Base-by-base conservation (phyloP, 2,113 vertebrate species). In the Cavia aperea region DNA sequence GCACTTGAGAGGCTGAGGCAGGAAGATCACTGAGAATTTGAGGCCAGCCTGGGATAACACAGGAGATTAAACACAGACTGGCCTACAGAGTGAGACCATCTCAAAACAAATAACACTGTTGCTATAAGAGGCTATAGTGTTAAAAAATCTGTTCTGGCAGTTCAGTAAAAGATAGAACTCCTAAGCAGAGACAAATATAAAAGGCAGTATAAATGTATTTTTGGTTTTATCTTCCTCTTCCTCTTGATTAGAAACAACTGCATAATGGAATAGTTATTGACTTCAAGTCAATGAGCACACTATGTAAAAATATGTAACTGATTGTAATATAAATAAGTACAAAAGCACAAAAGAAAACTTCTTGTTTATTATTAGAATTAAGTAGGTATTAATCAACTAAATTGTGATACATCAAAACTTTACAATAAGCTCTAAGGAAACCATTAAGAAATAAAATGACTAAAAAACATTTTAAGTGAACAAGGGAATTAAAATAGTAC, bases 71-170 rank as follows among this genome's bases (percentile, higher is more conserved):
- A 46, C 24, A 49, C 21, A 49, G 12, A 29, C 43, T 49, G 24
- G 26, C 14, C 43, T 75, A 26, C 26, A 26, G 15, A 46, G 26
- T 12, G 5, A 75, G 43, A 75, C 73, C 43, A 15, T 46, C 73
- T 75, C 73, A 49, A 29, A 75, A 14, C 12, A 75, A 26, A 46
- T 15, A 56, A 39, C 39, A 39, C 39, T 63, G 23, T 65, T 88
- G 54, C 89, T 10, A 75, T 86, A 88, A 88, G 43, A 79, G 24
- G 54, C 58, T 8, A 56, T 3, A 62, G 16, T 49, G 2, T 39
- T 92, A 81, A 94, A 94, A 89, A 86, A 87, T 91, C 88, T 88
- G 7, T 86, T 89, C 18, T 89, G 51, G 33, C 4, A 83, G 66
- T 66, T 92, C 63, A 70, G 58, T 86, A 6, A 75, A 86, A 46